Conservation (phyloP, 2,888 invertebrate species). For the Belgica antarctica region DNA sequence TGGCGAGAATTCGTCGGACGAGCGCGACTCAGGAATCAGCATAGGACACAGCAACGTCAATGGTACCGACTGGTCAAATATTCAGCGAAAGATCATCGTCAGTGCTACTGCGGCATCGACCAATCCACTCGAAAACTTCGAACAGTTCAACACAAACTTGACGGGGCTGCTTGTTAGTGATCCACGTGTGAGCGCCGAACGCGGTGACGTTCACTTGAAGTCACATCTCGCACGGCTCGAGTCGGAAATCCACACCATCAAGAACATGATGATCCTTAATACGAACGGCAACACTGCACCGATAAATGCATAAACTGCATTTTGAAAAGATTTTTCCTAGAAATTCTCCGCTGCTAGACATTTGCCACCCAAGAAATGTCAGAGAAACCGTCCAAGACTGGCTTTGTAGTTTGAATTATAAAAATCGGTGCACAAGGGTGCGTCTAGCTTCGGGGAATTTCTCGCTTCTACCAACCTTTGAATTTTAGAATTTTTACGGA, state of each 20-base stretch:
- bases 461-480: no score
- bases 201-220: conserved; percentile 66
- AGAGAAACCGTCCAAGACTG: no score
- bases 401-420: no score
- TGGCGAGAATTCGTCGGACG: conserved; percentile 86
- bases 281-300: conserved; percentile 49
- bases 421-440: no score
- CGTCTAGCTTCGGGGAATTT: no score
- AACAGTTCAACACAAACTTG: conserved; percentile 36
- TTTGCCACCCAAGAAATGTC: neutral
- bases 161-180: conserved; percentile 16
- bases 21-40: conserved; percentile 85
- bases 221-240: conserved; percentile 84
- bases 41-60: conserved; percentile 56
- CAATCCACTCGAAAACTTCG: conserved; percentile 24
- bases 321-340: neutral
- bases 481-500: no score
- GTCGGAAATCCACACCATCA: conserved; percentile 86
- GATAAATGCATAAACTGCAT: conserved; percentile 35
- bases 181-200: conserved; percentile 50
- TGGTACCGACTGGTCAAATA: conserved; percentile 51
- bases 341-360: no score
- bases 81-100: conserved; percentile 43
- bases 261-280: conserved; percentile 73
- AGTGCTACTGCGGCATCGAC: conserved; percentile 29